These are phyloP conservation scores for Melanotus villosus DNA, from an alignment of 2,888 invertebrate genomes.

Conservation along the genomic window DNA sequence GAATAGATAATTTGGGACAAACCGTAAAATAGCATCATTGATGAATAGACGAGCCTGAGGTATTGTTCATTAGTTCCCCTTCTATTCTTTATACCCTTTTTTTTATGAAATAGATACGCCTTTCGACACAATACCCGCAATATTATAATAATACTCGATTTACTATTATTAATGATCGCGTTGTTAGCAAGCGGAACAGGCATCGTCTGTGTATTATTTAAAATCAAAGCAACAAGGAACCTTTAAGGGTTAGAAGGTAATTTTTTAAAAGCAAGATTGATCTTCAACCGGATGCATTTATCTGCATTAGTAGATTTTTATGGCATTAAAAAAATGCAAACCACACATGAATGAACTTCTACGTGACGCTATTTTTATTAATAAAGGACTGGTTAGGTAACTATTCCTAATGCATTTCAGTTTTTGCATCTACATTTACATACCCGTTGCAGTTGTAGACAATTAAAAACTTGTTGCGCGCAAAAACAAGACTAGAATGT, in stretches of 20 bases:
- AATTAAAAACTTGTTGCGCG: slow-evolving; percentile 25
- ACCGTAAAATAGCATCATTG: slow-evolving; percentile 54
- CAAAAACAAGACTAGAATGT: slow-evolving; percentile 20
- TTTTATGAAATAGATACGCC: slow-evolving; percentile 38
- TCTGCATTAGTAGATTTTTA: neutral
- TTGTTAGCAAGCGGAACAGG: slow-evolving; percentile 31
- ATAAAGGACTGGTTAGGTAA: slow-evolving; percentile 22
- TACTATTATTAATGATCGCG: slow-evolving; percentile 37
- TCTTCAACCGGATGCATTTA: no score
- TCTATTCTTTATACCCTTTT: slow-evolving; percentile 26
- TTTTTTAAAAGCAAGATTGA: neutral
- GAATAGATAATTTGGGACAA: slow-evolving; percentile 46
- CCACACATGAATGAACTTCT: slow-evolving; percentile 28
- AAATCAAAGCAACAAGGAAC: slow-evolving; percentile 23
- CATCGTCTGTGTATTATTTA: slow-evolving; percentile 17
- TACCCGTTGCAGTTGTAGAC: slow-evolving; percentile 35
- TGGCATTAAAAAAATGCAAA: neutral
- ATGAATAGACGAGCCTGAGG: slow-evolving; percentile 43
- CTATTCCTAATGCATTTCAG: slow-evolving; percentile 26
- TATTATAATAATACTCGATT: slow-evolving; percentile 38
- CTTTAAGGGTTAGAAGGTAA: slow-evolving; percentile 17
- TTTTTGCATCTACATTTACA: slow-evolving; percentile 26
- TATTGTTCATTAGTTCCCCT: slow-evolving; percentile 50
- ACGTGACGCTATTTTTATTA: slow-evolving; percentile 20
- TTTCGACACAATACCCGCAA: slow-evolving; percentile 31